Evolutionary conservation across 2,797 vertebrate species (phyloP).

Genomic region (Calcarius lapponicus): DNA sequence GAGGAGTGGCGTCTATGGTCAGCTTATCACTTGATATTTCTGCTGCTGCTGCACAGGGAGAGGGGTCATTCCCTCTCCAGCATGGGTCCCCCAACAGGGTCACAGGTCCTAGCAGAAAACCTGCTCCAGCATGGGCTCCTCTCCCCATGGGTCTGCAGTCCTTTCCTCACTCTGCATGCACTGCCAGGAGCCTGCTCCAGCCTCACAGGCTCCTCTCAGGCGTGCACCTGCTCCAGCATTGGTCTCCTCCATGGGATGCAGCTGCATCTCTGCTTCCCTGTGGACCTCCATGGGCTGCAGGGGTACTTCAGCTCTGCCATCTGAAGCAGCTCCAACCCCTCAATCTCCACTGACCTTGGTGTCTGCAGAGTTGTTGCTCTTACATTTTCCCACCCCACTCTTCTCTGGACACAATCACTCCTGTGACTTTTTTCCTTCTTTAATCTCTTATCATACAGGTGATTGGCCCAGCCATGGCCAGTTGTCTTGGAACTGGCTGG

Average conservation of each 20-base stretch:
- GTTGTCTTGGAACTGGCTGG: neutral
- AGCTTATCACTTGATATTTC: neutral
- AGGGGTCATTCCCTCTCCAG: neutral
- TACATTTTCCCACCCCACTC: rapidly evolving
- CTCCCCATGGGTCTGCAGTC: neutral
- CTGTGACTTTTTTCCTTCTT: neutral
- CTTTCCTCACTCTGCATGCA: neutral
- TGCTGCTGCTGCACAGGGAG: neutral
- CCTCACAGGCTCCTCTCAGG: neutral
- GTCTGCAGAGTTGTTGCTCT: neutral
- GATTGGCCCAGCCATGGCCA: neutral
- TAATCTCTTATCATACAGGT: neutral
- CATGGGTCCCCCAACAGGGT: rapidly evolving
- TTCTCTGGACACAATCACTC: neutral
- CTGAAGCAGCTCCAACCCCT: neutral
- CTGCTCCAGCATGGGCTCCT: neutral
- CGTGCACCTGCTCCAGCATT: rapidly evolving
- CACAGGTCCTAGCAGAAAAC: neutral
- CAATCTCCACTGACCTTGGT: neutral
- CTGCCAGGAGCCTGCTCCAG: neutral
- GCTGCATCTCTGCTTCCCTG: rapidly evolving
- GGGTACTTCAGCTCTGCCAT: neutral
- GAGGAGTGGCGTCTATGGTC: too few species aligned
- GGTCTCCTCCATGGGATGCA: neutral
- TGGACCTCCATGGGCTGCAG: neutral